A percentile compares a stretch with the other conserved stretches of the same genome.
These are phyloP conservation scores for Coenobita brevimanus DNA, from an alignment of 1,140 invertebrate species.

Conservation along the genomic window DNA sequence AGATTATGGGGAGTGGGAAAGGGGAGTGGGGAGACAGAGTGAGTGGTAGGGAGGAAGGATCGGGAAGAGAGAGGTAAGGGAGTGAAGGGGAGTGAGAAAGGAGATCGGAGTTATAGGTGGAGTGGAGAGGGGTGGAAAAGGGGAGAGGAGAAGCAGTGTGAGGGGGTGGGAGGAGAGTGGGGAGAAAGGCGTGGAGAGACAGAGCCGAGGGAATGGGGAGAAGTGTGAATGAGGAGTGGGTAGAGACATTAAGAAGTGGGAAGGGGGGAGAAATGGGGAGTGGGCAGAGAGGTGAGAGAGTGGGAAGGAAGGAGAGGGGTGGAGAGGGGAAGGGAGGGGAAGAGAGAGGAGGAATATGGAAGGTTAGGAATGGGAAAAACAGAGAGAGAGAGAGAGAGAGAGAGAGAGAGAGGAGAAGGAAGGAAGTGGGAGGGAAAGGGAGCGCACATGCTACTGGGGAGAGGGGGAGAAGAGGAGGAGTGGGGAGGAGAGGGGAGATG, in stretches of 20 bases:
- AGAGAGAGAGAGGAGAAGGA: not conserved
- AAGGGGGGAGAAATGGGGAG: not conserved
- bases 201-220: no score
- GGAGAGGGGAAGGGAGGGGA: not conserved
- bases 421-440: not conserved
- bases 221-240: not conserved
- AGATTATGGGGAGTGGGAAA: constrained; percentile 13
- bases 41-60: not conserved
- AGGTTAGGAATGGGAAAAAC: not conserved
- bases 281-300: not conserved
- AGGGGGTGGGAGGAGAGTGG: not conserved
- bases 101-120: not conserved
- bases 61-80: not conserved
- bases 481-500: no score
- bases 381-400: not conserved
- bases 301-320: not conserved
- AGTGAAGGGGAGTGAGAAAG: no score
- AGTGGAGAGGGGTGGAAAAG: not conserved
- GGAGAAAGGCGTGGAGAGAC: not conserved
- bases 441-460: not conserved
- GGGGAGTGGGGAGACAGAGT: not conserved
- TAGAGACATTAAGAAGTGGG: not conserved
- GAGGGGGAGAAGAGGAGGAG: no score
- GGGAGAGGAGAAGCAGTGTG: not conserved
- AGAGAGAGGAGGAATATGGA: not conserved